Base-by-base conservation (phyloP, 2,888 invertebrate species). In the Chaitophorus viminalis region DNA sequence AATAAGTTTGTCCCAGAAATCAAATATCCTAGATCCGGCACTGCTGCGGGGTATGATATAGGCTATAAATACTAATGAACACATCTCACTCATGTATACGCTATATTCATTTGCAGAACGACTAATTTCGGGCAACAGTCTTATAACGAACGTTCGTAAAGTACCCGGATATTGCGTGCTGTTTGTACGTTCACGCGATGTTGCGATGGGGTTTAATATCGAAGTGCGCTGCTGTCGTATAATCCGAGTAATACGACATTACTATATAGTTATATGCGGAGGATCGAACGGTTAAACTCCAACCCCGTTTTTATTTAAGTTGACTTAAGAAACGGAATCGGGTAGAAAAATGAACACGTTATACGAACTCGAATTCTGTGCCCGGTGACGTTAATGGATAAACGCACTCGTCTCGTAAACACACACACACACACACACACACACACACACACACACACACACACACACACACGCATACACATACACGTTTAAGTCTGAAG, bases 371-470 rank as follows among this genome's bases (percentile, higher is more conserved):
- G 65, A 39, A 65, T 29, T n/a, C n/a, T n/a, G 60, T 81, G 4
- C 31, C 46, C 31, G 70, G 70, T 33, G 79, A 70, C 81, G 68
- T 70, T 70, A 70, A 70, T 31, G 70, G 81, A 70, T 33, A 68
- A 82, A 79, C 36, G 36, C 36, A 36, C n/a, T 36, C 0, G 33
- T 33, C 33, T 72, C 29, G 75, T 29, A 46, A 14, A 14, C 5
- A 4, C 3, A 14, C 25, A 33, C 17, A 54, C 11, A 6, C 18
- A 54, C 6, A 54, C 54, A 54, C 54, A 6, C 54, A 9, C 54
- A 17, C 54, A 46, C 29, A 14, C 5, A 6, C 1, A 25, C 25
- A 60, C 17, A 33, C 14, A n/a, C 11, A 31, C 54, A 36, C 36
- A 60, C 18, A 21, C 21, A 21, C 60, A 21, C 60, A 31, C 31